These are phyloP conservation scores for Tupaia tana DNA, from an alignment of 2,113 vertebrate genomes.

Conservation along the genomic window DNA sequence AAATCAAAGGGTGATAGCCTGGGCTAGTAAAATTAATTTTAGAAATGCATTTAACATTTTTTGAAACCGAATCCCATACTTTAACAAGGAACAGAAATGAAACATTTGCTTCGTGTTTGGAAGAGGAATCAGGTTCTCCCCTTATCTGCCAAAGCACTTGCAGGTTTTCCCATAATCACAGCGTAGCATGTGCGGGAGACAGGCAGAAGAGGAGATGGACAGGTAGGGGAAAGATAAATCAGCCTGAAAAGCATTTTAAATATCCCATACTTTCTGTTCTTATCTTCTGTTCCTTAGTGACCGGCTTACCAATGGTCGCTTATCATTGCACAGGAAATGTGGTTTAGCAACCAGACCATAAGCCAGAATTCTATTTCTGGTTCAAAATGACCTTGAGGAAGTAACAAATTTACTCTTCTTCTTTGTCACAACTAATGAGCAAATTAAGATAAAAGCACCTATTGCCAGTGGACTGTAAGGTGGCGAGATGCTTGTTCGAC, in stretches of 20 bases:
- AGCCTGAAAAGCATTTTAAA: not conserved
- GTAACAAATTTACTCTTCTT: constrained; percentile 41
- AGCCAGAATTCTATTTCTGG: constrained; percentile 64
- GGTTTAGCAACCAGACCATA: constrained; percentile 33
- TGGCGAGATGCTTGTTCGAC: not conserved
- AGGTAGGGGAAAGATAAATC: not conserved
- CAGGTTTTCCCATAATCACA: not conserved
- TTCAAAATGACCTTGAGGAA: constrained; percentile 70
- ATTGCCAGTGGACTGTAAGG: not conserved
- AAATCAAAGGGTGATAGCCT: not conserved
- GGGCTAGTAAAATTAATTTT: not conserved
- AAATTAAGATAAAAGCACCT: not conserved
- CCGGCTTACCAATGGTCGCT: not conserved
- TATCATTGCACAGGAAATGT: constrained; percentile 49
- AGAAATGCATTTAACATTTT: not conserved
- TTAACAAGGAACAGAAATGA: constrained; percentile 58
- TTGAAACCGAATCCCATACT: not conserved
- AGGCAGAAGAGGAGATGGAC: not conserved
- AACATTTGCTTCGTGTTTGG: constrained; percentile 47
- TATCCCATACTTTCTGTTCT: not conserved
- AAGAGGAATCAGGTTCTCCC: not conserved
- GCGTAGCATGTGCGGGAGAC: not conserved
- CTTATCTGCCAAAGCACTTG: constrained; percentile 1
- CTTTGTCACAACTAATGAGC: not conserved
- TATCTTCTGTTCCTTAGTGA: constrained; percentile 3